Conservation (phyloP, 2,113 vertebrate genomes). For the Numida meleagris region DNA sequence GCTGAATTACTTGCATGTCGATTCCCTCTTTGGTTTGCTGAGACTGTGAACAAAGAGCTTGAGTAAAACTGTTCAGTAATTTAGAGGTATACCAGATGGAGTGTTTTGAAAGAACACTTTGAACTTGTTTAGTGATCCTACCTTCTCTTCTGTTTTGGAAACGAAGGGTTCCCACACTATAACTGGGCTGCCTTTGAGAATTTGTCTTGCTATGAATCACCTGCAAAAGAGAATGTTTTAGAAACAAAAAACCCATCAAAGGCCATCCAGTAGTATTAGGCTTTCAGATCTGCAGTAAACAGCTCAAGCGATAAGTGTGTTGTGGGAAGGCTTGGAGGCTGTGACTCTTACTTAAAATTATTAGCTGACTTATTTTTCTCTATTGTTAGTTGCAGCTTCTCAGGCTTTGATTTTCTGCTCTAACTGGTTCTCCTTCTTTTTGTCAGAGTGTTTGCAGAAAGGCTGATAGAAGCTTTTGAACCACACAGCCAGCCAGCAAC, state of each 20-base stretch:
- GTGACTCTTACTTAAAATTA: slow-evolving; percentile 64
- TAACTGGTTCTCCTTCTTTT: slow-evolving; percentile 56
- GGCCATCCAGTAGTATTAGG: background rate
- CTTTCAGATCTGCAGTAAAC: slow-evolving; percentile 52
- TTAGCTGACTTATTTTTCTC: slow-evolving; percentile 57
- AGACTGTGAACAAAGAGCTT: slow-evolving; percentile 20
- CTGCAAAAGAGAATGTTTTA: slow-evolving; percentile 54
- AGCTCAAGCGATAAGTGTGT: slow-evolving; percentile 56
- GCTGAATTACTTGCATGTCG: background rate
- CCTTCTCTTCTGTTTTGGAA: slow-evolving; percentile 50
- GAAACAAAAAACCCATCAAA: slow-evolving; percentile 57
- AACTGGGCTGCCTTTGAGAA: slow-evolving; percentile 40
- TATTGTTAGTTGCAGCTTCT: slow-evolving; percentile 65
- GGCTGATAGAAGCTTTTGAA: slow-evolving; percentile 56
- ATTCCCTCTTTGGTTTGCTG: slow-evolving; percentile 1
- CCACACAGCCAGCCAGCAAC: background rate
- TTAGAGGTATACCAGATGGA: background rate
- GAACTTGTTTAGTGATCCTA: slow-evolving; percentile 45
- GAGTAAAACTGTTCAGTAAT: slow-evolving; percentile 27
- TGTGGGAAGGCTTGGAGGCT: slow-evolving; percentile 60
- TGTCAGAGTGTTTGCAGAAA: slow-evolving; percentile 11
- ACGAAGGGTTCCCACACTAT: slow-evolving; percentile 43
- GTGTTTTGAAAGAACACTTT: slow-evolving; percentile 42
- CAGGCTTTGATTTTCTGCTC: slow-evolving; percentile 66
- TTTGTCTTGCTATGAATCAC: slow-evolving; percentile 53